A percentile compares a stretch with the other conserved stretches of the same genome.
phyloP scores from a whole-genome alignment of 1,140 invertebrate genomes.

The Matsumurasca onukii region DNA sequence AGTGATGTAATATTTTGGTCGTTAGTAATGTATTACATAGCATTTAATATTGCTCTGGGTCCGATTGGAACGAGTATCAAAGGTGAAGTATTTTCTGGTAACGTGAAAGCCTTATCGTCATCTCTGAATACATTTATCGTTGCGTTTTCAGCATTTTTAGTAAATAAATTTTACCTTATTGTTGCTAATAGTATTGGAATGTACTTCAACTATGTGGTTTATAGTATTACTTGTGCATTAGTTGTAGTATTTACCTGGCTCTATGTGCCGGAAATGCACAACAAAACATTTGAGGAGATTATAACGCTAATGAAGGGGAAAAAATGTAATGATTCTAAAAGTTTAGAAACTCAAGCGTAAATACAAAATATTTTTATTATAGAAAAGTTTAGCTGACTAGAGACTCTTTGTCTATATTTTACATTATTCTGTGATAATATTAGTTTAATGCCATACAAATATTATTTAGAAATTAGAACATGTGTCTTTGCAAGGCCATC shows the following conservation, averaged over 20 bases:
- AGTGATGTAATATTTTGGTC: constrained; percentile 30
- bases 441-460: no score
- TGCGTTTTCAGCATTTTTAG: constrained; percentile 53
- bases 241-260: constrained; percentile 61
- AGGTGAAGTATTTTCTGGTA: constrained; percentile 35
- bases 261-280: constrained; percentile 79
- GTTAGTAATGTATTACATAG: constrained; percentile 29
- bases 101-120: constrained; percentile 34
- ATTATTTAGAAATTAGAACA: no score
- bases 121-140: constrained; percentile 35
- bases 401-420: no score
- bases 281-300: constrained; percentile 73
- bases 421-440: no score
- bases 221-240: constrained; percentile 60
- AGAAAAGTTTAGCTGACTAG: no score
- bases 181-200: constrained; percentile 61
- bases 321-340: no score
- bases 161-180: constrained; percentile 71
- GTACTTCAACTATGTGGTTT: constrained; percentile 77
- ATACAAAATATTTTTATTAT: no score
- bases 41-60: constrained; percentile 33
- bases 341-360: no score
- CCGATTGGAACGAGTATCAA: constrained; percentile 36
- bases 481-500: no score
- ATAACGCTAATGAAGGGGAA: no score